Evolutionary conservation across 2,797 vertebrate genomes (phyloP), one percentile per base, ranked within the genome.

Genomic region (Helostoma temminkii): DNA sequence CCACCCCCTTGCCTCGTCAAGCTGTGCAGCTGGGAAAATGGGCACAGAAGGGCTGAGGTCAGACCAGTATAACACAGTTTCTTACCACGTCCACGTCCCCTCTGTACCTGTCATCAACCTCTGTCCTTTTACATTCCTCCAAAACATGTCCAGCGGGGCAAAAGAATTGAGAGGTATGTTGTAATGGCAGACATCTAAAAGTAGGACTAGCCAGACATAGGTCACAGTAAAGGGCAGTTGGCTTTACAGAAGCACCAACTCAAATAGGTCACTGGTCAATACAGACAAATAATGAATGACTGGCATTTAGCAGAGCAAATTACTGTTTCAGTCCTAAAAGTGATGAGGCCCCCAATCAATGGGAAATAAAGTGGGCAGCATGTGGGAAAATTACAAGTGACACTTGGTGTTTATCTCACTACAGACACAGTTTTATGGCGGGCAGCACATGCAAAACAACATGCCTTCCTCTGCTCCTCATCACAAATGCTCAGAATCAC

Each of bases 191-290:
- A 60, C 42, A 85, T 76, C 89, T 88, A 49, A 87, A 86, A 87
- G 85, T 47, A 70, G 68, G 60, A 10, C 9, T 12, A 21, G 37
- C 56, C 68, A 42, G 66, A 53, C 21, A 84, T 78, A 79, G 86
- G 84, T 86, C 81, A 88, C 28, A 3, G 58, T 76, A 90, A 90
- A 90, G 88, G 85, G 60, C 85, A 86, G 52, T 7, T 25, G 67
- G 61, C 42, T 82, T 81, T 74, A 71, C 26, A 74, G 70, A 73
- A 25, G 69, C 73, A 57, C 50, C 9, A 0, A 62, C 73, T 65
- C 42, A 2, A 56, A 84, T 83, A 90, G 87, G 84, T 90, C 83
- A 82, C 70, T 58, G 62, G 74, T 89, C 86, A 84, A 87, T 89
- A 83, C 72, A 73, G 68, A 67, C 67, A 56, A 83, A 88, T 88